Evolutionary conservation across 2,113 vertebrate species (phyloP), one percentile per base, ranked within the genome.

Genomic region (Nymphicus hollandicus): DNA sequence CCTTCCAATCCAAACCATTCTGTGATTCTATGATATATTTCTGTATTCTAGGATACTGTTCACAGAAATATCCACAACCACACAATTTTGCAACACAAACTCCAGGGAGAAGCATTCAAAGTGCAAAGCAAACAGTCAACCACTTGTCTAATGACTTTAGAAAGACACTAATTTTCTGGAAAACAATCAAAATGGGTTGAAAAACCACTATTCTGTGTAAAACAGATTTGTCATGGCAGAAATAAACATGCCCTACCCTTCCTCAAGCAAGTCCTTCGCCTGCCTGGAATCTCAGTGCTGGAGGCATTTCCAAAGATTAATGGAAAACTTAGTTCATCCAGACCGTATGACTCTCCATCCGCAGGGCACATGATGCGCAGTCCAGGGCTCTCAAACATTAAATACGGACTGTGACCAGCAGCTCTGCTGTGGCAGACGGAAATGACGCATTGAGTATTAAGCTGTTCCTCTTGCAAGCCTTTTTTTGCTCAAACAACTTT

Each of bases 341-440:
- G 74, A 33, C 10, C 1, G 0, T 22, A 31, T 11, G 71, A 49
- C 18, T 50, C 39, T 20, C 37, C 49, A 61, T 69, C n/a, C 2
- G 1, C 4, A 2, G 47, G 52, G 39, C 74, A 58, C 53, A 53
- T 1, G 23, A 52, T 5, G 15, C 3, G 1, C 2, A 28, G 44
- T 4, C 18, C 81, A 39, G 43, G 25, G 58, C 49, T 61, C 56
- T 49, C 74, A 3, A 3, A 31, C 3, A 7, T 69, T 37, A 49
- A 70, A 25, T 11, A 25, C 49, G 24, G 53, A 19, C 49, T 63
- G 17, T 17, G 58, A 27, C 17, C 43, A 49, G 39, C 8, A 22
- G 17, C 64, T 37, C 65, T 41, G 53, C 55, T 43, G 43, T 25
- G 60, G 79, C 66, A 78, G 79, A 53, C 35, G 24, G 31, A 93